Base-by-base conservation (phyloP, 2,797 vertebrate genomes). In the Phyllotis vaccarum region DNA sequence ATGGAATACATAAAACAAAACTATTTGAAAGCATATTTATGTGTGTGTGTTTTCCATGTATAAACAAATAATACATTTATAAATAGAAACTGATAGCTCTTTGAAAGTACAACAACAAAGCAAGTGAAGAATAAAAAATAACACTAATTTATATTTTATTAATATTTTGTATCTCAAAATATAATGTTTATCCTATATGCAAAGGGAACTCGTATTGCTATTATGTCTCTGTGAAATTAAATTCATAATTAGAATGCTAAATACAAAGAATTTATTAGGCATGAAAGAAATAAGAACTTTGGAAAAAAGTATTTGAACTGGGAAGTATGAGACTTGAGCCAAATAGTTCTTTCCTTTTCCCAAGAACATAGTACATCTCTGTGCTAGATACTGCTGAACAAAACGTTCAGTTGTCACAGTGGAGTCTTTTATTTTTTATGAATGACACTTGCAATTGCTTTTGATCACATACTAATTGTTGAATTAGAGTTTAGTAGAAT, bases 391-490 rank as follows among this genome's bases (percentile, higher is more conserved):
- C 74, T 70, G 9, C 29, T 72, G 11, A 86, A 70, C 40, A 90
- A 70, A 88, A 68, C 83, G 1, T 58, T 91, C 13, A 29, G 0
- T 72, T 91, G 29, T 90, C 3, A 74, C 34, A 72, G 78, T 62
- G 64, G 22, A 49, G 0, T 11, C 1, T 72, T 86, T 16, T 21
- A 49, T 91, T 91, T 79, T 94, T 11, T 54, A 10, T 46, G 19
- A 83, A 88, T 94, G 58, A 89, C 3, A 13, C 14, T 75, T 3
- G 78, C 5, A 24, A 34, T 82, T 68, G 14, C 14, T 74, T 90
- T 54, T 79, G 89, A 92, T 82, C 9, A 58, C 46, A 52, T 86
- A 60, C 70, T 93, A 90, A 72, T 94, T 90, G 91, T 91, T 90
- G n/a, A 94, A 89, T 79, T 27, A 82, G 16, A 2, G 10, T 58